phyloP scores from a whole-genome alignment of 2,888 invertebrate genomes.

The Xanthorhoe spadicearia region DNA sequence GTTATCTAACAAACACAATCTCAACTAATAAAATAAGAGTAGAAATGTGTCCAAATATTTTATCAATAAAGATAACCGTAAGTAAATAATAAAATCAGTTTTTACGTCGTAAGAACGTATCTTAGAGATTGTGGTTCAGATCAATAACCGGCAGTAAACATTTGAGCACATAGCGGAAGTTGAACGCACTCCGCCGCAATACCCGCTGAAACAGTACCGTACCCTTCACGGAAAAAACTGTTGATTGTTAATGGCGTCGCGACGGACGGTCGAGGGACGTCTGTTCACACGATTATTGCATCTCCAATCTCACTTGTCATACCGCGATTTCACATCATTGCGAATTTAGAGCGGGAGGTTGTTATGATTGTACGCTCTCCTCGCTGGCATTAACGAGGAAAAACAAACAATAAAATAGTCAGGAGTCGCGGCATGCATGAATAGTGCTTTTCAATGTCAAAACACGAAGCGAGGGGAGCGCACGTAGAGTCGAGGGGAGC shows the following conservation, averaged over 20 bases:
- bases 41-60: too few relatives aligned
- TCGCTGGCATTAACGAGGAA: neutral
- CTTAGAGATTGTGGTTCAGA: neutral
- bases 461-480: conserved; percentile 26
- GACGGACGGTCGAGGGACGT: conserved; percentile 1
- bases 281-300: conserved; percentile 4
- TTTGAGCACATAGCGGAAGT: conserved; percentile 27
- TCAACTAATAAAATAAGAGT: too few relatives aligned
- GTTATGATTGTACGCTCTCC: neutral
- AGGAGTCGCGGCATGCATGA: conserved; percentile 19
- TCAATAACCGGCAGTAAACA: neutral
- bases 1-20: too few relatives aligned
- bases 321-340: conserved; percentile 2
- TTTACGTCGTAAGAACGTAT: neutral
- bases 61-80: too few relatives aligned
- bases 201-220: conserved; percentile 5
- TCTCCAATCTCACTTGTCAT: conserved; percentile 4
- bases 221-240: conserved; percentile 6
- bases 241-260: conserved; percentile 12
- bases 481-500: conserved; percentile 8
- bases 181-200: conserved; percentile 21
- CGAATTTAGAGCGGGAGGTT: neutral
- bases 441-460: conserved; percentile 30
- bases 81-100: neutral
- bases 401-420: conserved; percentile 3